Base-by-base conservation (phyloP, 2,797 vertebrate genomes). In the Gallinago stenura region DNA sequence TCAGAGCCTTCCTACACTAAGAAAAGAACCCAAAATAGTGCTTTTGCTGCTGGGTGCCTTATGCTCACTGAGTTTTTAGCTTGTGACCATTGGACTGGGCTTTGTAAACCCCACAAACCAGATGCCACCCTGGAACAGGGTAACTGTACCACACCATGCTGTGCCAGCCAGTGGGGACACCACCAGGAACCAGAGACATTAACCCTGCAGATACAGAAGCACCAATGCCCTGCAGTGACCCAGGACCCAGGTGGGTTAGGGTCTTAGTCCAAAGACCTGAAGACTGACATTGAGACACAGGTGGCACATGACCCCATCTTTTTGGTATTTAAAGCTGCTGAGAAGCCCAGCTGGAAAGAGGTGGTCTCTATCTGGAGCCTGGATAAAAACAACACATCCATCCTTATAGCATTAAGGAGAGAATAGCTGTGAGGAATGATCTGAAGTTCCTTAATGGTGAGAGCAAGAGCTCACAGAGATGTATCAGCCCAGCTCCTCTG, bases 81-180 rank as follows among this genome's bases (percentile, higher is more conserved):
- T 69, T 46, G 28, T 22, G 45, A 82, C 19, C 3, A 1, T 0
- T 8, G 25, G 60, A 51, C 25, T 33, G n/a, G 48, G 51, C 30
- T 75, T 51, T 26, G 0, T 19, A 66, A 86, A 26, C 20, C 66
- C 18, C 37, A 31, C 56, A 61, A 50, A 70, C 33, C 45, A 17
- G 5, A 37, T 17, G 7, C 45, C 50, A 60, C 24, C 20, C 62
- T 25, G 35, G 22, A 70, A 51, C 22, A 46, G 0, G 0, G 9
- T 15, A 41, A 26, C 53, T 3, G 19, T n/a, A 20, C 62, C 20
- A 2, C 35, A 20, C 62, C 20, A 2, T 2, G 6, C 46, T 35
- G 3, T 6, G 16, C 21, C 78, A 75, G 57, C n/a, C 86, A 65
- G 61, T 1, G 5, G 25, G 31, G 28, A 62, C 6, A 8, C 54